phyloP scores from a whole-genome alignment of 2,888 invertebrate species.

The Limenitis camilla region DNA sequence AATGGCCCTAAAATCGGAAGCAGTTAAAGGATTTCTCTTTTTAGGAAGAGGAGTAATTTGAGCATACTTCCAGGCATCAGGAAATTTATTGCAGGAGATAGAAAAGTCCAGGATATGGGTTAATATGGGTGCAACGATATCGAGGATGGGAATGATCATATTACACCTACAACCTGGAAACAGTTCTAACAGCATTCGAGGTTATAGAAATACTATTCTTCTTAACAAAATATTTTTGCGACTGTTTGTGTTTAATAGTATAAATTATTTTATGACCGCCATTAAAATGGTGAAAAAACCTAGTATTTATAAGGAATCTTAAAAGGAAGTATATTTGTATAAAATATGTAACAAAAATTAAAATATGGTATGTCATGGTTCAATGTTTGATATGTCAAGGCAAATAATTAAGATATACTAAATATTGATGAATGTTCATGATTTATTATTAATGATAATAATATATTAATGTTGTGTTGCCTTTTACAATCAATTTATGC shows the following conservation, averaged over 20 bases:
- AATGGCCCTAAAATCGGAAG: background rate
- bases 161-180: too few relatives aligned
- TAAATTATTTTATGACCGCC: too few relatives aligned
- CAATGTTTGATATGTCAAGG: slow-evolving; percentile 11
- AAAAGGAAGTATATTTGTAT: background rate
- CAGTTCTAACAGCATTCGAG: too few relatives aligned
- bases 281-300: too few relatives aligned
- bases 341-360: background rate
- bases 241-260: too few relatives aligned
- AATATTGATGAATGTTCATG: background rate
- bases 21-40: background rate
- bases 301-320: too few relatives aligned
- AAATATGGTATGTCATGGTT: slow-evolving; percentile 8
- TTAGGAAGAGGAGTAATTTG: background rate
- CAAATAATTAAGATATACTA: background rate
- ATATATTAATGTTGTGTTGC: background rate
- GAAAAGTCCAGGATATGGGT: background rate
- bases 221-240: too few relatives aligned
- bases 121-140: too few relatives aligned
- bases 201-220: too few relatives aligned
- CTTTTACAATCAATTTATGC: too few relatives aligned
- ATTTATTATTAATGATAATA: too few relatives aligned
- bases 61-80: background rate
- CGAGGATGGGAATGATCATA: too few relatives aligned
- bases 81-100: background rate